These are phyloP conservation scores for Zaprionus lachaisei DNA, from an alignment of 1,140 invertebrate genomes.

Conservation along the genomic window DNA sequence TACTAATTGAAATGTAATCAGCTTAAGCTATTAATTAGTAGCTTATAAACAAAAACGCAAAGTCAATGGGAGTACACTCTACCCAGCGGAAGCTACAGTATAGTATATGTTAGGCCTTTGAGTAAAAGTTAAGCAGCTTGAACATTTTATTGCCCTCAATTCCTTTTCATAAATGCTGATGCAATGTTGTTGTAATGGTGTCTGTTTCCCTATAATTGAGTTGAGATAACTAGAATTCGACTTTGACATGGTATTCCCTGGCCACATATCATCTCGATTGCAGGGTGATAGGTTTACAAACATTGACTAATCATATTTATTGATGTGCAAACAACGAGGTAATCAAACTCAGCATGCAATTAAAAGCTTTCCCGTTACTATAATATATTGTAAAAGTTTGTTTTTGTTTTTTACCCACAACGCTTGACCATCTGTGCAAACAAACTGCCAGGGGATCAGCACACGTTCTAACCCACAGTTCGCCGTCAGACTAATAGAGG, in stretches of 20 bases:
- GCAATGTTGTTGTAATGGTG: not conserved
- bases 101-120: not conserved
- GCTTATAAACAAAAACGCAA: constrained; percentile 20
- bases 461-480: constrained; percentile 21
- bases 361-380: constrained; percentile 64
- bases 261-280: constrained; percentile 4
- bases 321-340: constrained; percentile 53
- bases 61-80: constrained; percentile 3
- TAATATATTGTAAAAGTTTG: constrained; percentile 34
- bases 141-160: not conserved
- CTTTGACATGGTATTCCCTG: not conserved
- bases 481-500: constrained; percentile 8
- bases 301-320: constrained; percentile 54
- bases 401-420: constrained; percentile 18
- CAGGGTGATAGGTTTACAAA: constrained; percentile 29
- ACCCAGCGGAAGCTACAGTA: not conserved
- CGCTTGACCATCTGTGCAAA: constrained; percentile 63
- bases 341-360: constrained; percentile 68
- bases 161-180: not conserved
- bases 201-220: not conserved
- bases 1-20: constrained; percentile 73
- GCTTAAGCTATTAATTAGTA: constrained; percentile 45
- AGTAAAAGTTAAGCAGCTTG: not conserved
- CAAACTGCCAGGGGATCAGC: constrained; percentile 27
- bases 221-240: not conserved